These are phyloP conservation scores for Portevinia maculata DNA, from an alignment of 2,888 invertebrate species.

Conservation along the genomic window DNA sequence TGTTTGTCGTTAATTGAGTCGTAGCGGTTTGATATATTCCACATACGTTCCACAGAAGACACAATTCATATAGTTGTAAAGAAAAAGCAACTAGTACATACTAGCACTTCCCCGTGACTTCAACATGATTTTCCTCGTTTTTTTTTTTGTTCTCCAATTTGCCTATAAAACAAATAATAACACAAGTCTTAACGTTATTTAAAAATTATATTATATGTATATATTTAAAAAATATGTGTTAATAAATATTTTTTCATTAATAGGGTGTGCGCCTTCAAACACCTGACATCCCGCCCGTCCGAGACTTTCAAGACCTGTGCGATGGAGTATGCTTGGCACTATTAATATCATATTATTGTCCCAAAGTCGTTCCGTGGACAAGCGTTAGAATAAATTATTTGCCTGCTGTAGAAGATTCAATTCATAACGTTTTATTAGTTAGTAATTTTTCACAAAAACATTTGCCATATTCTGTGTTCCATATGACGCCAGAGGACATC, in stretches of 20 bases:
- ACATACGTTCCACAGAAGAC: too few species aligned
- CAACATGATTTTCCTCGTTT: too few species aligned
- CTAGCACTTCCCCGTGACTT: too few species aligned
- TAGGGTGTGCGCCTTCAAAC: constrained; percentile 85
- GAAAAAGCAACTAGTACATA: too few species aligned
- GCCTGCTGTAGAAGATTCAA: constrained; percentile 87
- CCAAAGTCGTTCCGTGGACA: constrained; percentile 89
- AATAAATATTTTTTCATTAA: constrained; percentile 2
- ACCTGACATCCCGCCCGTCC: constrained; percentile 87
- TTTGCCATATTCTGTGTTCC: constrained; percentile 94
- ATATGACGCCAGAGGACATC: constrained; percentile 97
- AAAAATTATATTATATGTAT: not conserved
- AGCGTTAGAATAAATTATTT: constrained; percentile 85
- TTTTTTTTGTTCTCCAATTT: too few species aligned
- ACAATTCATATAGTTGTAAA: too few species aligned
- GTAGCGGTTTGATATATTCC: too few species aligned
- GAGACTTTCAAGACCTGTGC: constrained; percentile 93
- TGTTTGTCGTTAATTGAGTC: too few species aligned
- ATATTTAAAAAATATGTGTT: not conserved
- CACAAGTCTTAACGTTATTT: too few species aligned
- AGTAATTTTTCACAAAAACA: constrained; percentile 93
- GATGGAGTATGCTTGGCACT: constrained; percentile 95
- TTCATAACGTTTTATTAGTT: constrained; percentile 95
- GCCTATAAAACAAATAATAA: too few species aligned
- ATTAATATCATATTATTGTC: constrained; percentile 95